phyloP scores from a whole-genome alignment of 2,113 vertebrate genomes.

The Seriola quinqueradiata region DNA sequence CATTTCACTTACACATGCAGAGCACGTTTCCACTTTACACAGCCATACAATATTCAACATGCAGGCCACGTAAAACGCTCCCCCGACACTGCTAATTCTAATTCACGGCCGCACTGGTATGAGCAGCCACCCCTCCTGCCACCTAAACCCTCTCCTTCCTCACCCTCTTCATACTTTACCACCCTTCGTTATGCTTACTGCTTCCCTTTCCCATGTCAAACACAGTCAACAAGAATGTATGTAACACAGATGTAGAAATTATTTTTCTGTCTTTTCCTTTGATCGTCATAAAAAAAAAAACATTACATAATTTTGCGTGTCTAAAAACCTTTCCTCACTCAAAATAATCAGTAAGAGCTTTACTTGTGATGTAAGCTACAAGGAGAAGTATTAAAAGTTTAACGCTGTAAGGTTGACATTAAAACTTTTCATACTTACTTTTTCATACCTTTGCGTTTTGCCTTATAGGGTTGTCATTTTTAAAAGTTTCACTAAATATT shows the following conservation, averaged over 20 bases:
- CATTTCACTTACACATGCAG: slow-evolving; percentile 17
- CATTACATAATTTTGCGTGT: background rate
- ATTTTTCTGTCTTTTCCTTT: background rate
- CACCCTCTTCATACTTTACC: background rate
- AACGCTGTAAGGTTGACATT: no score
- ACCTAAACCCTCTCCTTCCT: background rate
- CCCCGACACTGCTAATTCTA: slow-evolving; percentile 56
- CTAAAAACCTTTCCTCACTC: background rate
- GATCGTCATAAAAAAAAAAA: background rate
- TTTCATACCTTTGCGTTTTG: no score
- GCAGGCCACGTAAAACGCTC: slow-evolving; percentile 33
- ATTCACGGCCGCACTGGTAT: slow-evolving; percentile 35
- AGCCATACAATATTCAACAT: slow-evolving; percentile 36
- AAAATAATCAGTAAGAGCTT: background rate
- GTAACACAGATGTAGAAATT: background rate
- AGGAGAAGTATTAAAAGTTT: background rate
- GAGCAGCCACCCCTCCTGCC: slow-evolving; percentile 32
- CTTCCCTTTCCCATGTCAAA: background rate
- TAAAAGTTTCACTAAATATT: no score
- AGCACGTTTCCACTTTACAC: slow-evolving; percentile 58
- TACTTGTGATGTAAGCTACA: background rate
- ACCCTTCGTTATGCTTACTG: background rate
- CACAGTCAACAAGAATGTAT: background rate
- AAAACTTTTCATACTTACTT: no score
- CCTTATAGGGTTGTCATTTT: no score